Percentiles rank a stretch among this genome's conserved stretches.
These are phyloP conservation scores for Archivesica marissinica DNA, from an alignment of 1,140 invertebrate genomes.

Conservation along the genomic window DNA sequence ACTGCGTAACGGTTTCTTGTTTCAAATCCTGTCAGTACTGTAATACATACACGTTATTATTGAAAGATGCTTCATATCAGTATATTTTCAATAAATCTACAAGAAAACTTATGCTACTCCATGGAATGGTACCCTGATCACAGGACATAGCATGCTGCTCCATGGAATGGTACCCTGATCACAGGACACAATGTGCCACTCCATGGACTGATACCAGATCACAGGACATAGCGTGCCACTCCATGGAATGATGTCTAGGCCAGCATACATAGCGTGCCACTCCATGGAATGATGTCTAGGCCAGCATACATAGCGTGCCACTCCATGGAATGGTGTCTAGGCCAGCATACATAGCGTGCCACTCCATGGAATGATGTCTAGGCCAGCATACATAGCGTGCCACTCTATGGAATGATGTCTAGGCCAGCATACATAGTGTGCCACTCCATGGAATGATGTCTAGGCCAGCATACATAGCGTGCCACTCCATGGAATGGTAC, in stretches of 20 bases:
- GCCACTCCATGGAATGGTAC: background rate
- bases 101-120: background rate
- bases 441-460: background rate
- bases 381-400: too few relatives aligned
- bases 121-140: background rate
- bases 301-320: background rate
- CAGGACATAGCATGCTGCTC: background rate
- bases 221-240: background rate
- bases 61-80: background rate
- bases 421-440: background rate
- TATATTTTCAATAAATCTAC: background rate
- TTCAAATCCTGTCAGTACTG: constrained; percentile 61
- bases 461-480: too few relatives aligned
- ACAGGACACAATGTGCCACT: background rate
- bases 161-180: background rate
- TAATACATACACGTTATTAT: constrained; percentile 11
- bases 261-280: background rate
- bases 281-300: background rate
- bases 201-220: background rate
- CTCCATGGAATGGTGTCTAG: background rate
- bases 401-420: background rate
- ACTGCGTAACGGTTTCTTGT: constrained; percentile 59
- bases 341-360: too few relatives aligned
- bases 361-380: too few relatives aligned
- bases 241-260: background rate